phyloP scores from a whole-genome alignment of 2,113 vertebrate species.

The Chlamydotis undulata region DNA sequence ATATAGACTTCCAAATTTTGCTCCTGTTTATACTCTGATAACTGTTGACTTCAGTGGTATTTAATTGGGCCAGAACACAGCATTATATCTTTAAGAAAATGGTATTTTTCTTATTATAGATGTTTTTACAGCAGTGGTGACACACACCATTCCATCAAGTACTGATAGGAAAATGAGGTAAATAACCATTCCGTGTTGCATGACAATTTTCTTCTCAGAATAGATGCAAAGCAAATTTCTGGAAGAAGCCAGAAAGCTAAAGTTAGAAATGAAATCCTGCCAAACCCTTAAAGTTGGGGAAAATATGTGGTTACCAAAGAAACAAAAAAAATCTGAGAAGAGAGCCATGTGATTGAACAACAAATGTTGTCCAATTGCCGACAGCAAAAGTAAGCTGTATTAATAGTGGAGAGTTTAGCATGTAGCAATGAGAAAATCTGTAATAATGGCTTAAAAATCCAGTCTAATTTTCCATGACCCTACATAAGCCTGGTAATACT shows the following conservation, averaged over 20 bases:
- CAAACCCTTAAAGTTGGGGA: neutral
- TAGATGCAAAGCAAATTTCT: neutral
- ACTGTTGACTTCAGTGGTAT: neutral
- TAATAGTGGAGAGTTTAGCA: neutral
- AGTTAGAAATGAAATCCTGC: neutral
- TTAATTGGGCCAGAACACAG: neutral
- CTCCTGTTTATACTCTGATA: neutral
- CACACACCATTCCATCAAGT: neutral
- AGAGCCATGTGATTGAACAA: neutral
- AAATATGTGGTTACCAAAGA: neutral
- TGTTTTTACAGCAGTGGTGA: neutral
- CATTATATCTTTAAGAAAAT: neutral
- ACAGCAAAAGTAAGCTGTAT: neutral
- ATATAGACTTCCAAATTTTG: neutral
- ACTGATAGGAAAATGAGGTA: neutral
- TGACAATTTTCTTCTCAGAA: neutral
- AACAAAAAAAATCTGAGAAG: neutral
- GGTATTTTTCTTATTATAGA: neutral
- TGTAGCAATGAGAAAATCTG: neutral
- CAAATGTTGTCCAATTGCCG: neutral
- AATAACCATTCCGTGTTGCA: neutral
- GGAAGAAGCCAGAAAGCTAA: neutral
- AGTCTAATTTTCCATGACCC: constrained; percentile 13
- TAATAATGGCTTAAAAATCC: constrained; percentile 26
- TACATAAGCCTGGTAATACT: constrained; percentile 24